Base-by-base conservation (phyloP, 2,888 invertebrate species). In the Cerastoderma edule region DNA sequence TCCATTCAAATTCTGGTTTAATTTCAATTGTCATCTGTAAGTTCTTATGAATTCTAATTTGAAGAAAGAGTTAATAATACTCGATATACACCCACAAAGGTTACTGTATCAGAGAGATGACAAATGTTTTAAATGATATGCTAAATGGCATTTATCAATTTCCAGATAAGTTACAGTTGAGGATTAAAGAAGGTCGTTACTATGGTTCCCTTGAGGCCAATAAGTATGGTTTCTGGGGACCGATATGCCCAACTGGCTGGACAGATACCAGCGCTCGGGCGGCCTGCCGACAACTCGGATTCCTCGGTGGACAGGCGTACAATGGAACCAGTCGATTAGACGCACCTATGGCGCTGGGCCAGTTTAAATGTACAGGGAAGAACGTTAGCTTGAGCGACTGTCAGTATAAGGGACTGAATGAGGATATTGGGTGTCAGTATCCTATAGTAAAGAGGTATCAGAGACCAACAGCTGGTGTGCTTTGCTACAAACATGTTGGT, bases 161-260 rank as follows among this genome's bases (percentile, higher is more conserved):
- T 77, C 30, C 75, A 83, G 83, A 70, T n/a, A 78, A 64, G n/a
- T 33, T 85, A 27, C 64, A 79, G 22, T 56, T 86, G 24, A 72
- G 75, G 46, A 81, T 86, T 4, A 69, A 76, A 64, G 72, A 71
- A 8, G 75, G 72, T 24, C 77, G 80, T 30, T 88, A 88, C 67
- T 93, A 96, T 60, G 93, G 96, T 0, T 93, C 95, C 33, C 91
- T 96, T 10, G 96, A 96, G 91, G 94, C 96, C 0, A 94, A 94
- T 80, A 94, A 95, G 84, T 94, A 95, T 77, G 95, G 95, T 0
- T 94, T 95, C 50, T 96, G 96, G 96, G 96, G 96, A 8, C 96
- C 88, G 0, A 84, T 89, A 8, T 90, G 90, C 74, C 80, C 84
- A 16, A 56, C 65, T 10, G 84, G 80, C 35, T 90, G 90, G 90